Evolutionary conservation across 2,888 invertebrate species (phyloP), one percentile per base, ranked within the genome.

Genomic region (Melanophora roralis): DNA sequence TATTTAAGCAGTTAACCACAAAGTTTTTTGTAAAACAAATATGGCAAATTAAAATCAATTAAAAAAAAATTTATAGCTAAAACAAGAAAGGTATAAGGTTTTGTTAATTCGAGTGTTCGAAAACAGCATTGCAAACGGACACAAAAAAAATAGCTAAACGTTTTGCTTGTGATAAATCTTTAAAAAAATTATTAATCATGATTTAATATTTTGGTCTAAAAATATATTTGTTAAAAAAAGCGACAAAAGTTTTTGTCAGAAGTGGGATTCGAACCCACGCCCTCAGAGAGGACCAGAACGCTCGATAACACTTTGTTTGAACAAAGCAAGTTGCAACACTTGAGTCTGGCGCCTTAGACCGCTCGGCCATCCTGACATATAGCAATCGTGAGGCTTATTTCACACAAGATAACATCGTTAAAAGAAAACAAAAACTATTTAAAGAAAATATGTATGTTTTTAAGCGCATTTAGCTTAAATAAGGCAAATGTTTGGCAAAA

Each of bases 261-360:
- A 88, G 88, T 87, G 88, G 88, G 88, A 87, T 77, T 71, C 49
- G 71, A 77, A 77, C 77, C 77, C 71, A 77, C 77, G 71, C 88
- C 88, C 88, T 87, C 88, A 88, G 85, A 88, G 88, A 88, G 88
- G 88, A 88, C 88, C 88, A 88, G 88, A 88, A 88, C 84, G 85
- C 88, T 87, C 87, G 36, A n/a, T 5, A 47, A 57, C 16, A 68
- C 64, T 73, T 36, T 49, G 57, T 45, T 67, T 5, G 2, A 64
- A 59, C 51, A 72, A 21, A 79, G 64, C 74, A 85, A 85, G 84
- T 83, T 84, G 32, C 81, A 34, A 82, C 84, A 84, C 85, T 85
- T 84, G 85, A 85, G 84, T 85, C 84, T 84, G 84, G 84, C 85
- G 84, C 85, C 85, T 85, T 85, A 85, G 85, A 85, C 84, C 85